phyloP scores from a whole-genome alignment of 2,888 invertebrate genomes.

The Eurytoma californica region DNA sequence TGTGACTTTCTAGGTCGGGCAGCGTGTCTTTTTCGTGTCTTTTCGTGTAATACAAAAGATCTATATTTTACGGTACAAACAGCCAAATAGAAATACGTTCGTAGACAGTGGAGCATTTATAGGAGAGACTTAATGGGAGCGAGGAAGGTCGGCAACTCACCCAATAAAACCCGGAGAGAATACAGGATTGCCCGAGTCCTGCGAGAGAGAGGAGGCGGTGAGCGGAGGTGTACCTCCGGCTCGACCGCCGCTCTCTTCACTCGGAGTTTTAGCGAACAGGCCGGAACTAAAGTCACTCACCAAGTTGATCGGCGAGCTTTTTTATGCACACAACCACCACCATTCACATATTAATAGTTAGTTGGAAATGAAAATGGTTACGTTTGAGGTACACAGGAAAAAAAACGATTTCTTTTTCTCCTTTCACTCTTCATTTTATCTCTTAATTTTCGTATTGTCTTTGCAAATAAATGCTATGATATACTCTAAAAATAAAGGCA shows the following conservation, averaged over 20 bases:
- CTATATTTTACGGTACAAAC: constrained; percentile 51
- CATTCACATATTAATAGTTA: constrained; percentile 69
- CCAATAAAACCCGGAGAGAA: constrained; percentile 72
- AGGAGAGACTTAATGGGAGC: constrained; percentile 14
- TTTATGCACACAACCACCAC: constrained; percentile 57
- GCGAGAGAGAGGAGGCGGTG: constrained; percentile 76
- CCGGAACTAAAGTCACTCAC: constrained; percentile 96
- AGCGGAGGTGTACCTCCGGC: constrained; percentile 81
- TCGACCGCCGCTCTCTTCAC: constrained; percentile 87
- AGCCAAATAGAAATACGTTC: constrained; percentile 50
- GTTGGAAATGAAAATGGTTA: constrained; percentile 46
- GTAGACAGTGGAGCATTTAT: constrained; percentile 29
- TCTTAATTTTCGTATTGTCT: neutral
- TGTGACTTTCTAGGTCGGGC: constrained; percentile 40
- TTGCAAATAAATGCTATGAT: constrained; percentile 28
- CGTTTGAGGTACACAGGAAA: constrained; percentile 1
- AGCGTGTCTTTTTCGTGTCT: constrained; percentile 37
- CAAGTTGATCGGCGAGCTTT: constrained; percentile 94
- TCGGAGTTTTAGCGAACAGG: constrained; percentile 94
- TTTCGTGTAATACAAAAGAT: constrained; percentile 40
- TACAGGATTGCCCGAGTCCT: constrained; percentile 73
- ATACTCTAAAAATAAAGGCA: constrained; percentile 31
- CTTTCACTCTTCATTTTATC: constrained; percentile 1
- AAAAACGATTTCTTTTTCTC: constrained; percentile 23
- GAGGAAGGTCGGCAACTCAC: constrained; percentile 67